Evolutionary conservation across 2,888 invertebrate genomes (phyloP), one percentile per base, ranked within the genome.

Genomic region (Yponomeuta malinellus): DNA sequence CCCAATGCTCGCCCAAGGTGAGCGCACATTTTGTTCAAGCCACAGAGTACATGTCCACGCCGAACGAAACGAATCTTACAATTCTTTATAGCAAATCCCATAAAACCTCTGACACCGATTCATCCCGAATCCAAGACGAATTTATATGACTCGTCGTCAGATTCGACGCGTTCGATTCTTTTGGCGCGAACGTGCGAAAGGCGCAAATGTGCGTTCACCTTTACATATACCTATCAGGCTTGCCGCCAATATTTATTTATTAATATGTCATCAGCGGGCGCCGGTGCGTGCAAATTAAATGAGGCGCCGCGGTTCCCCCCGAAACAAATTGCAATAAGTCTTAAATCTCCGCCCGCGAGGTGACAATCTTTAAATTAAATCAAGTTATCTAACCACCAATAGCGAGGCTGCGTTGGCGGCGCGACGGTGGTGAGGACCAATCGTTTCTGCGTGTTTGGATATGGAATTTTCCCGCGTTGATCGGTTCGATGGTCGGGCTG

Each of bases 361-460:
- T 87, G 88, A 88, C 85, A 89, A 89, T 90, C 89, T 90, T 89
- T 89, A 88, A 89, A 89, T 89, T 89, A 87, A 83, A 89, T 90
- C 87, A 85, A 78, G 79, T 86, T 85, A 83, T 83, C 80, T 81
- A 70, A 78, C 82, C 73, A 78, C 91, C 90, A 90, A 90, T 90
- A 77, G 83, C 80, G 75, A 74, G 74, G 72, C 76, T 74, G 77
- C 72, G 74, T 75, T 72, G 74, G 72, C 71, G 74, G 76, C 75
- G 78, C 78, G 74, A 76, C 75, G 73, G 73, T 70, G 74, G 72
- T 73, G 72, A 52, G 79, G 73, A 73, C 89, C 89, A 89, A 89
- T 89, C 76, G 78, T 76, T 79, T 75, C 72, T 72, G 52, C 63
- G 64, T 75, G 82, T 85, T 86, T 78, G 79, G 86, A 86, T 87